phyloP scores from a whole-genome alignment of 2,797 vertebrate genomes.

The Myripristis murdjan region DNA sequence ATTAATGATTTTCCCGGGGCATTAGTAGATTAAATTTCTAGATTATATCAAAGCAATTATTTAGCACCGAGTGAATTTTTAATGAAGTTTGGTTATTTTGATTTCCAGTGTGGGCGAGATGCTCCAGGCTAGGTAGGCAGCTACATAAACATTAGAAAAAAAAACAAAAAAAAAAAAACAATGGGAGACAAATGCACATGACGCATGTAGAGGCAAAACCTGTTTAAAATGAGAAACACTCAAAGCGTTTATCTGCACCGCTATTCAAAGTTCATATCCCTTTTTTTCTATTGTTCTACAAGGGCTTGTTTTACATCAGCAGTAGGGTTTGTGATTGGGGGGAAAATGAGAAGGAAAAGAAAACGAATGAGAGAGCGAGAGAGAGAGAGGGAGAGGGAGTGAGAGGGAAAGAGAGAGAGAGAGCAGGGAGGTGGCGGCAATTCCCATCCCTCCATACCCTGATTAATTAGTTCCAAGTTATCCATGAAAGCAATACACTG shows the following conservation, averaged over 20 bases:
- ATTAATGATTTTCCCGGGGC: constrained; percentile 58
- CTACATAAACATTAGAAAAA: constrained; percentile 62
- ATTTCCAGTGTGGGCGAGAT: constrained; percentile 50
- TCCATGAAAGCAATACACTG: constrained; percentile 83
- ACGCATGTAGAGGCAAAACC: constrained; percentile 51
- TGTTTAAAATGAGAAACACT: constrained; percentile 54
- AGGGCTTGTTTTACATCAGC: constrained; percentile 23
- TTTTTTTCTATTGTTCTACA: constrained; percentile 41
- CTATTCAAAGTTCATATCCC: constrained; percentile 42
- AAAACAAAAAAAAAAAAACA: constrained; percentile 45
- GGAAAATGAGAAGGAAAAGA: constrained; percentile 44
- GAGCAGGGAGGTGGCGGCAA: constrained; percentile 22
- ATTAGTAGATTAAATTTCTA: constrained; percentile 66
- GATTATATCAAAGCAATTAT: constrained; percentile 80
- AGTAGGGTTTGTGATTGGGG: constrained; percentile 46
- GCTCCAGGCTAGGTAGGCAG: constrained; percentile 51
- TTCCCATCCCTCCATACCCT: constrained; percentile 58
- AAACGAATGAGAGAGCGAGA: constrained; percentile 48
- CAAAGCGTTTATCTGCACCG: constrained; percentile 45
- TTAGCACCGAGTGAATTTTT: constrained; percentile 48
- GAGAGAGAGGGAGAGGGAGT: constrained; percentile 19
- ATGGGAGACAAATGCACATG: constrained; percentile 41
- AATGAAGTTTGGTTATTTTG: constrained; percentile 63
- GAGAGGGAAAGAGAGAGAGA: constrained; percentile 2
- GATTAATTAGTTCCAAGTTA: constrained; percentile 85